Base-by-base conservation (phyloP, 2,888 invertebrate species). In the Argyresthia albistria region DNA sequence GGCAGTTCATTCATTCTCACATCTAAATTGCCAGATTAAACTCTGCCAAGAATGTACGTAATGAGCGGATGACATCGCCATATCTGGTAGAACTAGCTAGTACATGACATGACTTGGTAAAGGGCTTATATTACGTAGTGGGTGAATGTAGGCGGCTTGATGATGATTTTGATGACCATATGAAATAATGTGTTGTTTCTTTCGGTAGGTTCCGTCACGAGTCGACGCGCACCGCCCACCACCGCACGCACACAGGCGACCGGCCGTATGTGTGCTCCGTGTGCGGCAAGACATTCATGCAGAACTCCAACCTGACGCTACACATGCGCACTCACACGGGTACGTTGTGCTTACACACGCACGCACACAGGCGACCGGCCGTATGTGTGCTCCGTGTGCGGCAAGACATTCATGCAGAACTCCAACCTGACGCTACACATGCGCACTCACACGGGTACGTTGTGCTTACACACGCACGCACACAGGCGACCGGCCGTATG, bases 321-420 rank as follows among this genome's bases (percentile, higher is more conserved):
- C 88, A 88, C 53, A 81, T 82, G 80, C 65, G 87, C 11, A 80
- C 79, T 14, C 62, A 62, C 46, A 56, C 60, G 43, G 57, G 57
- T 57, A 36, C 48, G 90, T 35, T 89, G 87, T 61, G 90, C 89
- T 0, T 91, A 91, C 60, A 82, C 87, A 53, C 88, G 90, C 60
- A 90, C 89, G 7, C 91, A 91, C 69, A 90, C 91, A 0, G 91
- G 90, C 8, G 91, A 91, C 63, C 80, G 89, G 56, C 91, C 91
- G 0, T 90, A 88, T 64, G 71, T 88, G n/a, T 91, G 90, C 61
- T 73, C 81, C 9, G 63, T 78, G 4, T 91, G 91, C 64, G 87
- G 89, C 25, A 90, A 90, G 69, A 77, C 81, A 1, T 91, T 91
- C 66, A 90, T 90, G 57, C 91, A 91, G 68, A 88, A 88, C 57